These are phyloP conservation scores for Alviniconcha strummeri DNA, from an alignment of 2,888 invertebrate species.

Conservation along the genomic window DNA sequence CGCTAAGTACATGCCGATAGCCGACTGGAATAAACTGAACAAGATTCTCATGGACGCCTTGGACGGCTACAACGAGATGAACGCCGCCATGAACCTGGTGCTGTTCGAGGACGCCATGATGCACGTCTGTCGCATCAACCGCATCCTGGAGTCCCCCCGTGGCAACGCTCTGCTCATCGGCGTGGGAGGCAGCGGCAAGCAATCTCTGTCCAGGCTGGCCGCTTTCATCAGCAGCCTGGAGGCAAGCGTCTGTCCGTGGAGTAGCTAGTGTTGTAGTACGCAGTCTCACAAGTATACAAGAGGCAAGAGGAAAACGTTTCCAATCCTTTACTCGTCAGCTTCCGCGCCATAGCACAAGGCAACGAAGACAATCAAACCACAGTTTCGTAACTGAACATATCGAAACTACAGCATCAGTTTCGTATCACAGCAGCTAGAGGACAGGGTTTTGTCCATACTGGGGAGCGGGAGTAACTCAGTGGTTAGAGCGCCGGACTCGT, in stretches of 20 bases:
- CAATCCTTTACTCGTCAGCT: no score
- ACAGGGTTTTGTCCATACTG: no score
- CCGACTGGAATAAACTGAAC: conserved; percentile 85
- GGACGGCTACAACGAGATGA: conserved; percentile 94
- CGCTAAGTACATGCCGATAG: conserved; percentile 93
- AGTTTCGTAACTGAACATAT: no score
- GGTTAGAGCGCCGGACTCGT: no score
- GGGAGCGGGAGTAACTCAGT: no score
- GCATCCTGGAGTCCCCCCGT: conserved; percentile 94
- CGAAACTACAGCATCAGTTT: no score
- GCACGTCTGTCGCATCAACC: conserved; percentile 92
- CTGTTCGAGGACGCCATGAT: conserved; percentile 98
- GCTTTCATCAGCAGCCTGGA: conserved; percentile 96
- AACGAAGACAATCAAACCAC: no score
- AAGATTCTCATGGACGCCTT: conserved; percentile 91
- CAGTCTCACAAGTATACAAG: not conserved
- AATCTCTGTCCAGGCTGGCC: conserved; percentile 91
- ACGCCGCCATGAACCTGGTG: conserved; percentile 96
- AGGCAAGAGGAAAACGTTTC: no score
- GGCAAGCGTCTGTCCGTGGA: conserved; percentile 71
- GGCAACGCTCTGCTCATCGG: conserved; percentile 95
- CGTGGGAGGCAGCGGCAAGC: conserved; percentile 97
- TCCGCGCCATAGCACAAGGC: no score
- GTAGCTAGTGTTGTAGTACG: no score
- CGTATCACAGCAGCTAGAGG: no score